These are phyloP conservation scores for Myotis lucifugus DNA, from an alignment of 2,113 vertebrate genomes.

Conservation along the genomic window DNA sequence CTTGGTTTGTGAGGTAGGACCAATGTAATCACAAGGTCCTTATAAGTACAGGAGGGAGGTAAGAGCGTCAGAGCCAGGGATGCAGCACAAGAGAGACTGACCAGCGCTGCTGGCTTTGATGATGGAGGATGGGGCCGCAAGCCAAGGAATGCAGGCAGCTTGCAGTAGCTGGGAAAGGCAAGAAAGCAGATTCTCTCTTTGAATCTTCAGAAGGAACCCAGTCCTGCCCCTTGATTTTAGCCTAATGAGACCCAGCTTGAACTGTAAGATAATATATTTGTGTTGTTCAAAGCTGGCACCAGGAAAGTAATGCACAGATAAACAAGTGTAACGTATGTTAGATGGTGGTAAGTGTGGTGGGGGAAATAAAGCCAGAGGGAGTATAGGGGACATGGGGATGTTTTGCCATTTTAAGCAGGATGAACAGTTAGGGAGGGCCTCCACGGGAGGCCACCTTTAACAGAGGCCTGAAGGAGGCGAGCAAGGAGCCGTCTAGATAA, in stretches of 20 bases:
- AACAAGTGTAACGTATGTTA: accelerated
- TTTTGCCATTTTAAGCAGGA: not conserved
- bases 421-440: not conserved
- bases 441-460: not conserved
- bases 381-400: accelerated
- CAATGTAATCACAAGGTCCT: not conserved
- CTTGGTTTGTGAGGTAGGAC: too few relatives aligned
- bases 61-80: not conserved
- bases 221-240: not conserved
- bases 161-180: accelerated
- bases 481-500: accelerated
- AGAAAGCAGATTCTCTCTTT: not conserved
- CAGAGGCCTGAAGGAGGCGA: not conserved
- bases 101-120: accelerated
- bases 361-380: not conserved
- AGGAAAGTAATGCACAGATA: not conserved
- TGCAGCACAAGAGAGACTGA: accelerated
- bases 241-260: not conserved
- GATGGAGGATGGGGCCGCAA: accelerated
- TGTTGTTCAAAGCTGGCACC: not conserved
- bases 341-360: accelerated
- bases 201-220: not conserved
- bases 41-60: not conserved
- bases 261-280: accelerated
- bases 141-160: accelerated